Conservation (phyloP, 2,797 vertebrate genomes). For the Antrozous pallidus region DNA sequence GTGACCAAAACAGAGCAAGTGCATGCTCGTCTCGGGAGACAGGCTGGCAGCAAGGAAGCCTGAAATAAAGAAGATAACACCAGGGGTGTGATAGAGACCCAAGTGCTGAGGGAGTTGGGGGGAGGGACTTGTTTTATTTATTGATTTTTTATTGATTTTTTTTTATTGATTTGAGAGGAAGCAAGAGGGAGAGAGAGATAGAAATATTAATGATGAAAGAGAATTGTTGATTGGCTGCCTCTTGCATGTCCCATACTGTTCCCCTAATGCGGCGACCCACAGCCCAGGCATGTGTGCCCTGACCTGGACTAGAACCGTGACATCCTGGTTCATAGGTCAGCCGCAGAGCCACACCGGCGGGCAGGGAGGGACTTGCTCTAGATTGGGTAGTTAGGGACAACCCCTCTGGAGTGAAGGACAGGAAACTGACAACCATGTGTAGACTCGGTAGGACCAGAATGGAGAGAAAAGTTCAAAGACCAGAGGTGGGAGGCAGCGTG, state of each 20-base stretch:
- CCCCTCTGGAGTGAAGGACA: background rate
- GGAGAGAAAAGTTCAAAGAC: background rate
- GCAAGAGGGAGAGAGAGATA: too few relatives aligned
- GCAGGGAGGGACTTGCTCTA: background rate
- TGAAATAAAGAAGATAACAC: background rate
- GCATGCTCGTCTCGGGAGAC: background rate
- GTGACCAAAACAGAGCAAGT: background rate
- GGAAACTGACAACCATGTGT: background rate
- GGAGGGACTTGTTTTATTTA: background rate
- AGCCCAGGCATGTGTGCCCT: too few relatives aligned
- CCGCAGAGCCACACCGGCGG: too few relatives aligned
- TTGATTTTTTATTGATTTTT: too few relatives aligned
- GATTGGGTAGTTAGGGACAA: background rate
- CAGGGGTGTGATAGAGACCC: accelerated
- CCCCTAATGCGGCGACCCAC: too few relatives aligned
- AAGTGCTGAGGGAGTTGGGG: background rate
- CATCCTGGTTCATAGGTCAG: too few relatives aligned
- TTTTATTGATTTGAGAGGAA: too few relatives aligned
- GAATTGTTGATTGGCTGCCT: too few relatives aligned
- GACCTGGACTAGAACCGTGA: too few relatives aligned
- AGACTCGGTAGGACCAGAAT: background rate
- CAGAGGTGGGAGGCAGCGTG: background rate
- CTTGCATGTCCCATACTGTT: too few relatives aligned
- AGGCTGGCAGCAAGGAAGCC: background rate
- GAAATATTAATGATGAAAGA: too few relatives aligned